Base-by-base conservation (phyloP, 2,113 vertebrate species). In the Psilopogon haemacephalus region DNA sequence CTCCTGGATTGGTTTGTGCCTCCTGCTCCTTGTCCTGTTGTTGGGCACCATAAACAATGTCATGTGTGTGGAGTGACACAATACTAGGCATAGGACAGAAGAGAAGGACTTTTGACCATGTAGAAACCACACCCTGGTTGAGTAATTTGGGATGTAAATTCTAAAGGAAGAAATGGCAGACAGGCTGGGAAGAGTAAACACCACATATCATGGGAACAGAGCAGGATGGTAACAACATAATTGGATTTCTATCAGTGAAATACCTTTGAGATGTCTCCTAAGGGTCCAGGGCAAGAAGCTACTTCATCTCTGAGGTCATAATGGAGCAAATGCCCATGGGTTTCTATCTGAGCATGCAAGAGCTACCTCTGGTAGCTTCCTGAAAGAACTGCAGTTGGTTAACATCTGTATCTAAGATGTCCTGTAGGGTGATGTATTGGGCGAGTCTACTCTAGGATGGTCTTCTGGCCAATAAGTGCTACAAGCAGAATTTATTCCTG, bases 341-440 rank as follows among this genome's bases (percentile, higher is more conserved):
- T n/a, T 59, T 70, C n/a, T n/a, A 26, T 23, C 44, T 20, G 12
- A 38, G 37, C 13, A 11, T 5, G 6, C 5, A 13, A 15, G 18
- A 55, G 26, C 7, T 35, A n/a, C n/a, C 26, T 37, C 0, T 18
- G 37, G 26, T 5, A 55, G 16, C 46, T 40, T 58, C 37, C n/a
- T 19, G 33, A 67, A 35, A 20, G 21, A 30, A 19, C 42, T 42
- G 18, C 11, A 19, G 1, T 17, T 8, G 26, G n/a, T 38, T 32
- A 68, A 50, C 26, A 46, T 1, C 1, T 15, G 2, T 0, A 1
- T 5, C n/a, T 8, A 8, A 44, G 50, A 1, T 65, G 68, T 2
- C 69, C 2, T 32, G 7, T 5, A 32, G 65, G 11, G 35, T 0
- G 9, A 32, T 6, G 6, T 4, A 15, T 3, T 2, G 32, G 62